phyloP scores from a whole-genome alignment of 2,888 invertebrate genomes.

The Tinea semifulvella region DNA sequence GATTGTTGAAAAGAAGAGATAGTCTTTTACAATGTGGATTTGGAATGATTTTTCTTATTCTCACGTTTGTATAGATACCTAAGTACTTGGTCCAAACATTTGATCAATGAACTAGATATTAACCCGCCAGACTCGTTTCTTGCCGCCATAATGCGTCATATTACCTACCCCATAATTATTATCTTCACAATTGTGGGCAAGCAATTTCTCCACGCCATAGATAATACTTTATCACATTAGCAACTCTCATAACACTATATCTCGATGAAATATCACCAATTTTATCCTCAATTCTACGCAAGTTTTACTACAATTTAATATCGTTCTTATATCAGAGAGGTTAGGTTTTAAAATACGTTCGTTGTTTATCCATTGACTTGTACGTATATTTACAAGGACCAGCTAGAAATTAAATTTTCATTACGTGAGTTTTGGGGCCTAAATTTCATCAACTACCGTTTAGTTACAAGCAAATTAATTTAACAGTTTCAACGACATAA shows the following conservation, averaged over 20 bases:
- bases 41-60: background rate
- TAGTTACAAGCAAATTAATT: too few species aligned
- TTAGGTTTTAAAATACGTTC: background rate
- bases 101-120: conserved; percentile 40
- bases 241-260: conserved; percentile 55
- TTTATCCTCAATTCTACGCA: background rate
- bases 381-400: too few species aligned
- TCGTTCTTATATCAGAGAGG: background rate
- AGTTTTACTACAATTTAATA: background rate
- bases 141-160: conserved; percentile 34
- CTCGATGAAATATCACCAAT: conserved; percentile 47
- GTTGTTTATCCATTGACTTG: too few species aligned
- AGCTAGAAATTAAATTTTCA: too few species aligned
- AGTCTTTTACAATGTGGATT: too few species aligned
- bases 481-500: too few species aligned
- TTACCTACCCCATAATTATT: conserved; percentile 51
- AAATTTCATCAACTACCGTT: too few species aligned
- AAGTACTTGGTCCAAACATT: too few species aligned
- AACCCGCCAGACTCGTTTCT: conserved; percentile 39
- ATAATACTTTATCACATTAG: conserved; percentile 48
- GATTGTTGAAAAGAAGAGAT: too few species aligned
- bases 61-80: background rate
- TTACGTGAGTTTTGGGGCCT: too few species aligned
- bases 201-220: conserved; percentile 39
- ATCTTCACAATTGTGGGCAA: conserved; percentile 50